Evolutionary conservation across 2,888 invertebrate genomes (phyloP), one percentile per base, ranked within the genome.

Genomic region (Apamea crenata): DNA sequence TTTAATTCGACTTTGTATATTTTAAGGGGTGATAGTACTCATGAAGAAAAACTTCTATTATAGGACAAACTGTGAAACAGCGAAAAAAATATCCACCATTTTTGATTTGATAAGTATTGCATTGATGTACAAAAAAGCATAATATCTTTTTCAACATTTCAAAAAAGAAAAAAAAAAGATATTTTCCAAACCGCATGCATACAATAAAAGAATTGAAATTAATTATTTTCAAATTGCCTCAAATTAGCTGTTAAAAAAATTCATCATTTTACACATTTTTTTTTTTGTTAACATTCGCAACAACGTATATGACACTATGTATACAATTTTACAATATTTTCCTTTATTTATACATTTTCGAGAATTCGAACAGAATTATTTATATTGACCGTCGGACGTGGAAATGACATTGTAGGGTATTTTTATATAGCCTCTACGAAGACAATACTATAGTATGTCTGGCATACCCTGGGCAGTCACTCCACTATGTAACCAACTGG

Each of bases 331-430:
- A 77, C 69, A 50, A 44, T 61, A 50, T 81, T n/a, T 61, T 6
- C 10, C n/a, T 53, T 74, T 21, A 61, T 74, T 82, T 74, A 82
- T 82, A 80, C 63, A 83, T 25, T 70, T 44, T 47, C 59, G 80
- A 69, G 68, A 76, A 73, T 66, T 73, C 2, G 21, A 74, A 61
- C 59, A 29, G 50, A 47, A 50, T 63, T 69, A 7, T 18, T 12
- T 67, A 44, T 73, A 63, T 78, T 72, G 80, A 73, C 69, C 59
- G n/a, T 16, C 6, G 29, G 18, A 44, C 14, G 1, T 25, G 18
- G 14, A 3, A 40, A 50, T 59, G 25, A 29, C 21, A 1, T 18
- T 2, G 32, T 10, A 75, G 32, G 21, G 21, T 32, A 32, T 21
- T 56, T n/a, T 29, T n/a, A n/a, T n/a, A 40, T 6, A 73, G 36